Conservation (phyloP, 2,888 invertebrate species). For the Phalera bucephala region DNA sequence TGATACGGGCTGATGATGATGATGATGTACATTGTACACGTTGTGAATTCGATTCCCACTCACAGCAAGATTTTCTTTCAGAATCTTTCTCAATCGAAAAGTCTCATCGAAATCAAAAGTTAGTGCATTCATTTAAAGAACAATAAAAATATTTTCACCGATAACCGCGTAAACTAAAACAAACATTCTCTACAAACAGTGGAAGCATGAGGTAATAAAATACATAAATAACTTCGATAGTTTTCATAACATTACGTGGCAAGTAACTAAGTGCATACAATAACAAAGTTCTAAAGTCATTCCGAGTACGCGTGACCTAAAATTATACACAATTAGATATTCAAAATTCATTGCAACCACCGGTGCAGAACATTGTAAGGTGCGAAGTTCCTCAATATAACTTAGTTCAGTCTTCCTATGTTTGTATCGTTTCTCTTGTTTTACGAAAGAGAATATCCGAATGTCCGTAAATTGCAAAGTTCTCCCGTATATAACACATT, state of each 20-base stretch:
- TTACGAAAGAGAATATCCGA: conserved; percentile 35
- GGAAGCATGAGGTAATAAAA: no score
- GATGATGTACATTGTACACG: no score
- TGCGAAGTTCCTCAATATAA: conserved; percentile 53
- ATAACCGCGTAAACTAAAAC: no score
- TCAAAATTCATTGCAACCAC: conserved; percentile 35
- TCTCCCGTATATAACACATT: conserved; percentile 16
- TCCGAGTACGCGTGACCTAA: conserved; percentile 23
- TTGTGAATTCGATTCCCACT: no score
- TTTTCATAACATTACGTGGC: not conserved
- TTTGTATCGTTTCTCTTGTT: conserved; percentile 47
- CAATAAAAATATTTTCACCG: no score
- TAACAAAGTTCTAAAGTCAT: conserved; percentile 10
- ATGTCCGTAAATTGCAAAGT: conserved; percentile 41
- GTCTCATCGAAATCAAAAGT: no score
- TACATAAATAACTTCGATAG: not conserved
- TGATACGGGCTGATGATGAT: no score
- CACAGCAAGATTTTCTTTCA: no score
- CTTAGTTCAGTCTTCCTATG: conserved; percentile 46
- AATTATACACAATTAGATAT: conserved; percentile 31
- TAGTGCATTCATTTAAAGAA: no score
- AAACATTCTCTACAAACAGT: no score
- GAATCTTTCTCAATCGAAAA: no score
- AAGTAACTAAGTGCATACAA: not conserved
- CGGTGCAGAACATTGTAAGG: conserved; percentile 29